These are phyloP conservation scores for Saccopteryx bilineata DNA, from an alignment of 2,113 vertebrate genomes.

Conservation along the genomic window DNA sequence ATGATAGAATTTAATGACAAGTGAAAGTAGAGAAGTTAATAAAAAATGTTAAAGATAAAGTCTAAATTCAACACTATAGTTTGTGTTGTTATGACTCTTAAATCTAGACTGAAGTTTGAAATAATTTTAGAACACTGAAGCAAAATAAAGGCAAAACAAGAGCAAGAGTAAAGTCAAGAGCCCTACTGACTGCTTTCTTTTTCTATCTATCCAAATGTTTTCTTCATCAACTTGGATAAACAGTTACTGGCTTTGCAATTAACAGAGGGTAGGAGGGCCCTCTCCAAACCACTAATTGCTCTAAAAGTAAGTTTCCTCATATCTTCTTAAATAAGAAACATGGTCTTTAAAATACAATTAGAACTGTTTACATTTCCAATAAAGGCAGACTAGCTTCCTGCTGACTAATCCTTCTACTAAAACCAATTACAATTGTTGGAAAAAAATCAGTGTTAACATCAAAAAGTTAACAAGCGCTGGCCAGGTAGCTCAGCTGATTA, in stretches of 20 bases:
- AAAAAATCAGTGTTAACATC: not conserved
- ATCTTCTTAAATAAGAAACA: constrained; percentile 44
- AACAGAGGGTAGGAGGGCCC: not conserved
- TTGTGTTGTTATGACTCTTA: not conserved
- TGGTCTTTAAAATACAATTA: constrained; percentile 59
- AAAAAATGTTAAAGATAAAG: not conserved
- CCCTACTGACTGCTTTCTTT: not conserved
- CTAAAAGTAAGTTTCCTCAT: not conserved
- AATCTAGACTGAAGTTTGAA: not conserved
- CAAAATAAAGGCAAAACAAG: not conserved
- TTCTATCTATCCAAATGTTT: not conserved
- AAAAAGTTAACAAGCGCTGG: constrained; percentile 1
- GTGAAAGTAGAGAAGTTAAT: not conserved
- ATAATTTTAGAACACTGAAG: not conserved
- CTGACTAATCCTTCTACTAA: not conserved
- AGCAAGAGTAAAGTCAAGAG: not conserved
- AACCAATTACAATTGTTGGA: not conserved
- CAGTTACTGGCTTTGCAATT: not conserved
- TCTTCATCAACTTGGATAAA: not conserved
- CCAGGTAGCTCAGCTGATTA: no score
- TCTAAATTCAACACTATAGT: not conserved
- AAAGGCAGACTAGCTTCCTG: constrained; percentile 37
- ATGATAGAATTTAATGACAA: not conserved
- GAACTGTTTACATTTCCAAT: constrained; percentile 25
- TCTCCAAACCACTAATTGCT: not conserved